phyloP scores from a whole-genome alignment of 2,797 vertebrate genomes.

The Taenioides sp. region DNA sequence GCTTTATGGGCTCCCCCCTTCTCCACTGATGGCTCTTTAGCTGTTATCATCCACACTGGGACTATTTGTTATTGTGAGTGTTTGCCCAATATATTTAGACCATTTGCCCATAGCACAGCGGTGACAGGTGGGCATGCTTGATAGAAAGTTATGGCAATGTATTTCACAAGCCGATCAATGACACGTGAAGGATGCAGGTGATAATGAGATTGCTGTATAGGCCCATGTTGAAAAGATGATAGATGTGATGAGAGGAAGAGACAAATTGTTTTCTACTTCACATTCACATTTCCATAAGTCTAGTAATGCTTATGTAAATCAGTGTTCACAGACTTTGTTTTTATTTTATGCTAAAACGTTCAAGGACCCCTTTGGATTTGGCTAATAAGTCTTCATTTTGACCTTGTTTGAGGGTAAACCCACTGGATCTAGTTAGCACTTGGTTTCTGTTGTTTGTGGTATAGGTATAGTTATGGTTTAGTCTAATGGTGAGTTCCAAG shows the following conservation, averaged over 20 bases:
- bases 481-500: neutral
- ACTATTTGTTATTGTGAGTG: conserved; percentile 61
- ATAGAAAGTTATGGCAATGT: conserved; percentile 53
- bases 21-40: conserved; percentile 61
- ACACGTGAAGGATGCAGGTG: conserved; percentile 39
- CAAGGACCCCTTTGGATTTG: neutral
- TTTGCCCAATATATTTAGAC: conserved; percentile 58
- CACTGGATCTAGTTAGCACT: neutral
- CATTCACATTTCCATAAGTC: conserved; percentile 16
- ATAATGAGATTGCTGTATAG: conserved; percentile 46
- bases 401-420: too few relatives aligned
- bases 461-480: neutral
- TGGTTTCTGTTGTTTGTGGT: neutral
- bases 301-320: neutral
- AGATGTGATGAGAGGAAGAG: conserved; percentile 28
- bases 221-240: conserved; percentile 24
- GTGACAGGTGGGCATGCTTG: conserved; percentile 48
- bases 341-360: neutral
- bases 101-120: conserved; percentile 35
- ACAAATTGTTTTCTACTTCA: conserved; percentile 16
- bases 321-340: neutral
- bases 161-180: conserved; percentile 49
- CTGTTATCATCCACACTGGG: conserved; percentile 39
- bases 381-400: neutral
- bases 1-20: conserved; percentile 57